These are phyloP conservation scores for Aselliscus stoliczkanus DNA, from an alignment of 2,797 vertebrate species.

Conservation along the genomic window DNA sequence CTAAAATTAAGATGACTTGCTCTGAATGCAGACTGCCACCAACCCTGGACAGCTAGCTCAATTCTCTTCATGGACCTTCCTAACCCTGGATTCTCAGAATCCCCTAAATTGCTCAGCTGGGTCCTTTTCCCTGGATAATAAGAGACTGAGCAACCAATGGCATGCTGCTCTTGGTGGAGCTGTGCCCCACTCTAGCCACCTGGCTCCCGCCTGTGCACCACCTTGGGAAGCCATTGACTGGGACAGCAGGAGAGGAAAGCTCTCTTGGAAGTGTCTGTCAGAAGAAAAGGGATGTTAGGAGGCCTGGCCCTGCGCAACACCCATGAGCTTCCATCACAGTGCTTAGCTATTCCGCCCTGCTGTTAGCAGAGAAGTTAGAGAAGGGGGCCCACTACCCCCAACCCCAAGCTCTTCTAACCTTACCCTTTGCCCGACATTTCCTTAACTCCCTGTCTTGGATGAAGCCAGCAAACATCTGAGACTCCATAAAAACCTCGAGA, in stretches of 20 bases:
- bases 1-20: neutral
- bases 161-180: neutral
- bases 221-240: neutral
- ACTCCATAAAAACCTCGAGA: constrained; percentile 99
- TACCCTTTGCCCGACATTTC: constrained; percentile 97
- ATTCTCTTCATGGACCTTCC: neutral
- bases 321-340: neutral
- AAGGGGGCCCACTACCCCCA: neutral
- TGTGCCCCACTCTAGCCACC: neutral
- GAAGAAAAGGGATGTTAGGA: neutral
- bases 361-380: neutral
- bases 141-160: neutral
- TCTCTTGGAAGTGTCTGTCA: neutral
- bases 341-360: neutral
- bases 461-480: constrained; percentile 99
- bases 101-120: neutral
- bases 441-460: constrained; percentile 98
- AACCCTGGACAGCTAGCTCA: neutral
- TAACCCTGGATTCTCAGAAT: neutral
- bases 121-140: neutral
- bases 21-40: neutral
- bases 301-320: neutral
- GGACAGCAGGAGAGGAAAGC: neutral
- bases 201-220: neutral
- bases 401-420: neutral